phyloP scores from a whole-genome alignment of 2,888 invertebrate species.

The Sussaba pulchella region DNA sequence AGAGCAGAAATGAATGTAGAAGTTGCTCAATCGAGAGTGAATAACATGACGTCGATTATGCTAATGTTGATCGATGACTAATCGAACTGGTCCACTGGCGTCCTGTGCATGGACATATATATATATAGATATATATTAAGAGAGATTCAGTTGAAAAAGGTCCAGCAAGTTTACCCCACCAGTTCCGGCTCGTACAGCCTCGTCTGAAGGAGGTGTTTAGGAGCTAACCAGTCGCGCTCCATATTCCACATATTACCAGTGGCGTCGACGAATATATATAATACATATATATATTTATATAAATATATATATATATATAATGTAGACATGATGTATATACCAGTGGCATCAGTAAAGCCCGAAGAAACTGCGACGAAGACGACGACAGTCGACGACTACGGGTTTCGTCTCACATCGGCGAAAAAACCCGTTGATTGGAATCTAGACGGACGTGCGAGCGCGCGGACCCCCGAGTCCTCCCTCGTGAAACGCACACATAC shows the following conservation, averaged over 20 bases:
- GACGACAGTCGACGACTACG: constrained; percentile 34
- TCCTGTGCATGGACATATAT: background rate
- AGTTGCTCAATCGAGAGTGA: constrained; percentile 77
- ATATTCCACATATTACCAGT: constrained; percentile 65
- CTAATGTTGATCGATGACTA: constrained; percentile 76
- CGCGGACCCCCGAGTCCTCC: constrained; percentile 22
- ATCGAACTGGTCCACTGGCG: constrained; percentile 67
- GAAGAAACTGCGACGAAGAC: constrained; percentile 51
- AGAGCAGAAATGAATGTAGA: constrained; percentile 73
- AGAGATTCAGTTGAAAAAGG: background rate
- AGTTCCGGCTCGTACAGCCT: constrained; percentile 9
- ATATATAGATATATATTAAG: background rate
- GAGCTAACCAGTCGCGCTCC: constrained; percentile 65
- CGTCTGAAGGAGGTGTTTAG: constrained; percentile 63
- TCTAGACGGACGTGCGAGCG: constrained; percentile 77
- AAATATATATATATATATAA: too few relatives aligned
- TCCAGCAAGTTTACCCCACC: constrained; percentile 18
- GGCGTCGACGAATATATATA: constrained; percentile 11
- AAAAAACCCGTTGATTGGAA: constrained; percentile 82
- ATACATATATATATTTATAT: background rate
- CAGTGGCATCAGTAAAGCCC: constrained; percentile 48
- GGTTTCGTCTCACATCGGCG: constrained; percentile 61
- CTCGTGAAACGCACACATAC: constrained; percentile 55
- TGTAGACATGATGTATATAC: too few relatives aligned
- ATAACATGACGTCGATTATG: constrained; percentile 76